phyloP scores from a whole-genome alignment of 2,797 vertebrate genomes.

The Bradypodion ventrale region DNA sequence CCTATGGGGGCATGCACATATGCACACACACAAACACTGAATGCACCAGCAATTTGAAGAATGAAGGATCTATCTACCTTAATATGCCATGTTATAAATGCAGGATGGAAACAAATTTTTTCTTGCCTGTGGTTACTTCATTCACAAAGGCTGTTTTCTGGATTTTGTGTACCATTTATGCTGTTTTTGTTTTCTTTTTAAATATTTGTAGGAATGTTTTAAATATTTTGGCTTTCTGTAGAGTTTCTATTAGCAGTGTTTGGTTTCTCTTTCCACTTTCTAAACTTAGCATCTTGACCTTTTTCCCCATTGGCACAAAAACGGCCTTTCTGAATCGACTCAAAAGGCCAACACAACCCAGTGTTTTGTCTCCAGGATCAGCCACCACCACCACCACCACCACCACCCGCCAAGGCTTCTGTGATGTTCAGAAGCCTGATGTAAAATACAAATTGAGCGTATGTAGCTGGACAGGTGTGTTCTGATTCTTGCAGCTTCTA shows the following conservation, averaged over 20 bases:
- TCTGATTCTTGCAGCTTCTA: not conserved
- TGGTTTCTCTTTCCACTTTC: not conserved
- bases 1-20: not conserved
- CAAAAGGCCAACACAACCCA: not conserved
- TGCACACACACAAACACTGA: too few species aligned
- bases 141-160: not conserved
- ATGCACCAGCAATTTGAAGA: not conserved
- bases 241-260: not conserved
- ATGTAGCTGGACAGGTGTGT: not conserved
- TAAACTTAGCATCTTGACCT: constrained; percentile 13
- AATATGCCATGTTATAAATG: not conserved
- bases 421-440: not conserved
- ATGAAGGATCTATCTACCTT: not conserved
- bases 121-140: not conserved
- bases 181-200: not conserved
- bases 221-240: not conserved
- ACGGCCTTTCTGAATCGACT: not conserved
- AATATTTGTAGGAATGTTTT: not conserved
- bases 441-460: too few species aligned
- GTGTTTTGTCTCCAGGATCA: not conserved
- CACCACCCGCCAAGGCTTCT: too few species aligned
- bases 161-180: not conserved
- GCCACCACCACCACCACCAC: too few species aligned
- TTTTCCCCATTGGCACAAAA: not conserved
- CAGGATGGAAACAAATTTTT: not conserved